Evolutionary conservation across 2,888 invertebrate genomes (phyloP).

Genomic region (Ligdia adustata): DNA sequence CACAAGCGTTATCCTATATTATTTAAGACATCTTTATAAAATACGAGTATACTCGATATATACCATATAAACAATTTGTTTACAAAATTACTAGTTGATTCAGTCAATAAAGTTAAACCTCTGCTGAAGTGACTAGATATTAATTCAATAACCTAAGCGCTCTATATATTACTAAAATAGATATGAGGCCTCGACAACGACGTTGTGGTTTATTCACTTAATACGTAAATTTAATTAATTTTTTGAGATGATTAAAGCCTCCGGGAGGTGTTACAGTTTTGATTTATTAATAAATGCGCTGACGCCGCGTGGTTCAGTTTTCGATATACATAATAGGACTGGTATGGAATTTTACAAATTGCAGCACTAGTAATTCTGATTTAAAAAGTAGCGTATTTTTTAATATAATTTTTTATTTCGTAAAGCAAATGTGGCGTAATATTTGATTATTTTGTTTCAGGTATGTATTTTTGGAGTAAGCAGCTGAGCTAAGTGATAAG

Average conservation of each 20-base stretch:
- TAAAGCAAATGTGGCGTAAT: no score
- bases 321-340: slow-evolving; percentile 32
- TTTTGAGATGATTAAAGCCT: slow-evolving; percentile 48
- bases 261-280: slow-evolving; percentile 43
- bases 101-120: not conserved
- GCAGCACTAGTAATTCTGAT: no score
- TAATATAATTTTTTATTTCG: no score
- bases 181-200: slow-evolving; percentile 22
- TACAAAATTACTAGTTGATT: no score
- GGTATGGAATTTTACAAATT: slow-evolving; percentile 1
- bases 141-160: slow-evolving; percentile 21
- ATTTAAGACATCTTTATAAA: no score
- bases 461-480: no score
- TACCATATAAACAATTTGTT: no score
- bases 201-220: slow-evolving; percentile 35
- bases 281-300: slow-evolving; percentile 52
- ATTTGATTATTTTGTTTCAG: not conserved
- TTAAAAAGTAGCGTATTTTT: no score
- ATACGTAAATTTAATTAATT: slow-evolving; percentile 46
- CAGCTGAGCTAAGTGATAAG: no score
- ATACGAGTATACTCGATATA: no score
- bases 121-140: not conserved
- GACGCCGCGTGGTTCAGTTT: slow-evolving; percentile 39
- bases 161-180: slow-evolving; percentile 35
- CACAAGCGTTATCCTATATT: no score